Conservation (phyloP, 1,140 invertebrate species). For the Pentalonia nigronervosa region DNA sequence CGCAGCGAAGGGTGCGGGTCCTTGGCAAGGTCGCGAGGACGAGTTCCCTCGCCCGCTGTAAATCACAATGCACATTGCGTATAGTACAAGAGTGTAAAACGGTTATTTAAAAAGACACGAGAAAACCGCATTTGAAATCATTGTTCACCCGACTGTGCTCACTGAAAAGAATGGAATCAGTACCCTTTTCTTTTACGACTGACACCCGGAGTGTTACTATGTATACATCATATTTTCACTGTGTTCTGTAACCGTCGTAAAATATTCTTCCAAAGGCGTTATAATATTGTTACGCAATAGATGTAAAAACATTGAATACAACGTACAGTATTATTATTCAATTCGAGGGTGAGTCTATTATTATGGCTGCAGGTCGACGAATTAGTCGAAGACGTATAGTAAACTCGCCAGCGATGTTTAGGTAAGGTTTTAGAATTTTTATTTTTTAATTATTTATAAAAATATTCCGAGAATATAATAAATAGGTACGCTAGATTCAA, state of each 20-base stretch:
- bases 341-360: not conserved
- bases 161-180: not conserved
- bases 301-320: not conserved
- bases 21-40: conserved; percentile 47
- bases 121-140: not conserved
- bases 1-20: not conserved
- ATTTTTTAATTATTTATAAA: not conserved
- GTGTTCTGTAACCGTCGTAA: not conserved
- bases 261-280: not conserved
- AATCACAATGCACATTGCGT: not conserved
- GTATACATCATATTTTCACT: not conserved
- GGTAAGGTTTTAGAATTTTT: not conserved
- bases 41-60: conserved; percentile 41
- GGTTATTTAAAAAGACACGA: conserved; percentile 35
- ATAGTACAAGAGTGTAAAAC: not conserved
- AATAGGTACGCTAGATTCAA: too few relatives aligned
- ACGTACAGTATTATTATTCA: not conserved
- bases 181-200: not conserved
- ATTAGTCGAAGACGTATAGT: not conserved
- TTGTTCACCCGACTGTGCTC: not conserved
- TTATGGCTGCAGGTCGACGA: not conserved
- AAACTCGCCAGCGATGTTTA: not conserved
- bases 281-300: not conserved
- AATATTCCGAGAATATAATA: not conserved
- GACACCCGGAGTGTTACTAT: not conserved